A percentile compares a stretch with the other conserved stretches of the same genome.
These are phyloP conservation scores for Sycophaga agraensis DNA, from an alignment of 1,140 invertebrate genomes.

Conservation along the genomic window DNA sequence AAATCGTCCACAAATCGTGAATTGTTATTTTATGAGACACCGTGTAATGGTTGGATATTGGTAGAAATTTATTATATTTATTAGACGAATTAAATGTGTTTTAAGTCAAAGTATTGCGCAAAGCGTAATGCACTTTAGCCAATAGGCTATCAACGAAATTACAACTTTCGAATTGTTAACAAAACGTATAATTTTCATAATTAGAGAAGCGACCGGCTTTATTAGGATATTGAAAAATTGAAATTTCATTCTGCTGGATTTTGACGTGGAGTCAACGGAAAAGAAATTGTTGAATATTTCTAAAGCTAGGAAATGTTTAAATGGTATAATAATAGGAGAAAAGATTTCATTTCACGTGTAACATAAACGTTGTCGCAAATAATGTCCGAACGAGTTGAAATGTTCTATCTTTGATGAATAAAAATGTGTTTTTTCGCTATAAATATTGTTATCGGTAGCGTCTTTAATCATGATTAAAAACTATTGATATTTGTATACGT, in stretches of 20 bases:
- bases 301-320: not conserved
- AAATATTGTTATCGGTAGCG: conserved; percentile 1
- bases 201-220: too few species aligned
- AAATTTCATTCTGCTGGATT: not conserved
- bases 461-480: not conserved
- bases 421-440: conserved; percentile 4
- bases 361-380: conserved; percentile 2
- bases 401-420: not conserved
- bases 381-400: not conserved
- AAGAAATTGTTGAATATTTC: conserved; percentile 1
- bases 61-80: too few species aligned
- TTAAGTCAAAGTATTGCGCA: too few species aligned
- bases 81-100: too few species aligned
- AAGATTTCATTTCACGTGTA: not conserved
- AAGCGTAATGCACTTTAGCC: too few species aligned
- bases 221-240: not conserved
- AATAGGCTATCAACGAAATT: too few species aligned
- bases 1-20: too few species aligned
- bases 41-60: too few species aligned
- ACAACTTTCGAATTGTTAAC: too few species aligned
- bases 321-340: not conserved
- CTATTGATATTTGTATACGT: not conserved
- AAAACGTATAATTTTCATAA: too few species aligned
- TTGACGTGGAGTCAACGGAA: not conserved
- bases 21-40: too few species aligned